These are phyloP conservation scores for Drosophila picticornis DNA, from an alignment of 2,888 invertebrate species.

Conservation along the genomic window DNA sequence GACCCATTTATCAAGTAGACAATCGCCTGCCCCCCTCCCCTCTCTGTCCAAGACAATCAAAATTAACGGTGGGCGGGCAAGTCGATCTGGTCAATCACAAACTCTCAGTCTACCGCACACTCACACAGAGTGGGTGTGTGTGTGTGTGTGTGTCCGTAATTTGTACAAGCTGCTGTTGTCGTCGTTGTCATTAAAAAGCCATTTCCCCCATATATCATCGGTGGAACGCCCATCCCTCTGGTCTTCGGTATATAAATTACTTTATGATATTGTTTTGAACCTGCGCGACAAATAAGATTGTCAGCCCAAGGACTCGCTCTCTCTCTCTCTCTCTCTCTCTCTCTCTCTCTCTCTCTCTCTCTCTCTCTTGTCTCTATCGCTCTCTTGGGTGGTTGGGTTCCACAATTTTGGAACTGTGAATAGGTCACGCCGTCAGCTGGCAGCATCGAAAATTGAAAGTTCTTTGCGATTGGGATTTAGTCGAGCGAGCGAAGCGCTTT, in stretches of 20 bases:
- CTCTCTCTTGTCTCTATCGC: not conserved
- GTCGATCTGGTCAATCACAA: conserved; percentile 71
- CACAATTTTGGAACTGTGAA: conserved; percentile 23
- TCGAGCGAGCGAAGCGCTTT: conserved; percentile 77
- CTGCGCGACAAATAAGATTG: conserved; percentile 81
- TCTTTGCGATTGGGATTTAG: conserved; percentile 73
- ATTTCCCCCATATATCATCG: conserved; percentile 83
- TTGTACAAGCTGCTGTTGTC: conserved; percentile 84
- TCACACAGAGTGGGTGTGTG: conserved; percentile 1
- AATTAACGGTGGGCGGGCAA: conserved; percentile 67
- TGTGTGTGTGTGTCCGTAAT: conserved; percentile 65
- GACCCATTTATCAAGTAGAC: conserved; percentile 76
- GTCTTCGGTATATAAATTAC: conserved; percentile 76
- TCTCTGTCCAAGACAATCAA: conserved; percentile 68
- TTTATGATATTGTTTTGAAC: conserved; percentile 83
- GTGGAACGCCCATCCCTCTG: conserved; percentile 54
- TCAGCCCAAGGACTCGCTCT: conserved; percentile 39
- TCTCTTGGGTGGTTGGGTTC: conserved; percentile 20
- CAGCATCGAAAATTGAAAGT: conserved; percentile 80
- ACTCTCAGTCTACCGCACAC: conserved; percentile 6
- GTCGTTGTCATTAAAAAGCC: conserved; percentile 84
- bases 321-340: not conserved
- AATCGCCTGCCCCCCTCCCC: conserved; percentile 19
- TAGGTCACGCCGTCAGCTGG: conserved; percentile 79
- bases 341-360: not conserved